These are phyloP conservation scores for Lobophora halterata DNA, from an alignment of 2,888 invertebrate species.

Conservation along the genomic window DNA sequence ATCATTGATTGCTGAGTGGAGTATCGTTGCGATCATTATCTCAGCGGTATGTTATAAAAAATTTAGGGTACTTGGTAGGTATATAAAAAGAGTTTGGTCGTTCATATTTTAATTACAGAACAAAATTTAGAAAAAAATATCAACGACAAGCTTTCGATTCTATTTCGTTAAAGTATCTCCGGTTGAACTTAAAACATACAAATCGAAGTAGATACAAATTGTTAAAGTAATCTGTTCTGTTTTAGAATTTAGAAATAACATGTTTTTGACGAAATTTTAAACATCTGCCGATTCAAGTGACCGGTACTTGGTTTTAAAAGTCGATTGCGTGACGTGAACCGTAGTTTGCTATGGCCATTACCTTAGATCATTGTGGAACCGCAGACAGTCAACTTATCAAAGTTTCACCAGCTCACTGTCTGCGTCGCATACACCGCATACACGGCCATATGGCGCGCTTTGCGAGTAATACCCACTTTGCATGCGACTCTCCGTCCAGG, in stretches of 20 bases:
- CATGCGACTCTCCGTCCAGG: conserved; percentile 40
- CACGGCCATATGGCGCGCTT: conserved; percentile 46
- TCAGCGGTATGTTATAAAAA: too few relatives aligned
- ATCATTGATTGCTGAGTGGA: too few relatives aligned
- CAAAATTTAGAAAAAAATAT: too few relatives aligned
- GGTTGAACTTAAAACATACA: too few relatives aligned
- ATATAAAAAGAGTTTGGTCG: too few relatives aligned
- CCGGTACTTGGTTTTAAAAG: conserved; percentile 3
- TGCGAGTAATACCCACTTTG: conserved; percentile 45
- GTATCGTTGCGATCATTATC: too few relatives aligned
- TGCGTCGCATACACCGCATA: conserved; percentile 38
- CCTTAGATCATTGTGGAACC: conserved; percentile 12
- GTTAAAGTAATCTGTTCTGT: conserved; percentile 7
- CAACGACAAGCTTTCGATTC: too few relatives aligned
- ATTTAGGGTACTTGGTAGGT: too few relatives aligned
- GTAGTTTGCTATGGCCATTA: conserved; percentile 15
- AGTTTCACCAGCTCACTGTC: conserved; percentile 55
- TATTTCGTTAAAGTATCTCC: conserved; percentile 9
- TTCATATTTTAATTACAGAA: too few relatives aligned
- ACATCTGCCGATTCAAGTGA: conserved; percentile 1
- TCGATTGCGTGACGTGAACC: conserved; percentile 15
- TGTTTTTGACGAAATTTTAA: too few relatives aligned
- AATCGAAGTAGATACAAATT: conserved; percentile 17
- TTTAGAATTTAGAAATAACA: too few relatives aligned
- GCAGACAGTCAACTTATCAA: conserved; percentile 50